Base-by-base conservation (phyloP, 2,797 vertebrate genomes). In the Valencia hispanica region DNA sequence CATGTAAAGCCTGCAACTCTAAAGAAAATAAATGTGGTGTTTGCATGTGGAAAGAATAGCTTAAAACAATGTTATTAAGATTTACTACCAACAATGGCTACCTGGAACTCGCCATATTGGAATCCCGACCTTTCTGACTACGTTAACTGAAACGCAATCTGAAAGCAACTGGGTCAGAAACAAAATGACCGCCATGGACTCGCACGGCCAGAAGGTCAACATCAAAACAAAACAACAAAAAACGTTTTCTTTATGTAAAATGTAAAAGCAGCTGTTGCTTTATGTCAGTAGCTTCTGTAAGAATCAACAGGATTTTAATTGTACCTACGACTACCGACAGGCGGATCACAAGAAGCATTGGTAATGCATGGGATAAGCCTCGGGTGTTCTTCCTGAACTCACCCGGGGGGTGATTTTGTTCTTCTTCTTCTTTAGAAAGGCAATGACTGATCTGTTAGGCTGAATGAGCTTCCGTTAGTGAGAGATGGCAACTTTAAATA, bases 131-230 rank as follows among this genome's bases (percentile, higher is more conserved):
- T n/a, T n/a, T n/a, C n/a, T n/a, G n/a, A n/a, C n/a, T n/a, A n/a
- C n/a, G n/a, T n/a, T n/a, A n/a, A n/a, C n/a, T n/a, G n/a, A n/a
- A n/a, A n/a, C n/a, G n/a, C 96, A 97, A 36, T 89, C 95, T 0
- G 93, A 94, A 68, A 97, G 93, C 0, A 63, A 73, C 22, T 98
- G 97, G 97, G 96, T 97, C 65, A 96, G 91, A 0, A 86, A 97
- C 92, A 96, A 96, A 78, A 91, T 87, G 34, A 93, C 92, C 0
- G 97, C 97, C 2, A 91, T 96, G 57, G 97, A 97, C 91, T 48
- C 86, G 0, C 81, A 91, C 1, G 94, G 94, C 20, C 87, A 91
- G 0, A 92, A 83, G 0, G 97, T 98, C 89, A 96, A 94, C 43
- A 93, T 98, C 86, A n/a, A n/a, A n/a, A n/a, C n/a, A n/a, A n/a